Conservation (phyloP, 2,888 invertebrate genomes). For the Blera fallax region DNA sequence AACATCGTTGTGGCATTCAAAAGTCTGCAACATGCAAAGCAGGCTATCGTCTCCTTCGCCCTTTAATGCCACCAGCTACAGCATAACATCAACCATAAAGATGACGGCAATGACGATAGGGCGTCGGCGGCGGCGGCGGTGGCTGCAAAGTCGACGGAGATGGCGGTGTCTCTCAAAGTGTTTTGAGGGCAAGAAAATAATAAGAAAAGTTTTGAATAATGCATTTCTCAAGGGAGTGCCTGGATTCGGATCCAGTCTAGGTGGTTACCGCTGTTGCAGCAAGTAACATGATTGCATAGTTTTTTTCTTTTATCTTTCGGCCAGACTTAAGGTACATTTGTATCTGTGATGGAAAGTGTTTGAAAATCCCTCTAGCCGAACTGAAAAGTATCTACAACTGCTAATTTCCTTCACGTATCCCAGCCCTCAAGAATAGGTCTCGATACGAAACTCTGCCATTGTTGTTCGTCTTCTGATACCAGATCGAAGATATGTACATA, state of each 20-base stretch:
- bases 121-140: background rate
- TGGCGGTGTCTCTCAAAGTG: slow-evolving; percentile 37
- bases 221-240: slow-evolving; percentile 68
- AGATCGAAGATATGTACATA: slow-evolving; percentile 58
- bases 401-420: slow-evolving; percentile 35
- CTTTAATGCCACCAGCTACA: slow-evolving; percentile 9
- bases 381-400: slow-evolving; percentile 31
- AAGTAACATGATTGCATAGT: slow-evolving; percentile 50
- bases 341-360: slow-evolving; percentile 11
- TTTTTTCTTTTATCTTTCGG: slow-evolving; percentile 26
- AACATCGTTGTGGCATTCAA: slow-evolving; percentile 36
- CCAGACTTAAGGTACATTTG: slow-evolving; percentile 15
- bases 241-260: slow-evolving; percentile 55
- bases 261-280: slow-evolving; percentile 10
- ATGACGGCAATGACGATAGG: background rate
- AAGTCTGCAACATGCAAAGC: slow-evolving; percentile 50
- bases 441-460: slow-evolving; percentile 30
- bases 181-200: slow-evolving; percentile 59
- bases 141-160: background rate
- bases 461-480: slow-evolving; percentile 36
- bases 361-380: background rate
- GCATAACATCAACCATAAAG: slow-evolving; percentile 15
- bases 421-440: slow-evolving; percentile 30
- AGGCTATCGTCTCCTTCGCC: slow-evolving; percentile 19
- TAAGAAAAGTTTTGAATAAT: slow-evolving; percentile 73